phyloP scores from a whole-genome alignment of 2,888 invertebrate species.

The Cabera pusaria region DNA sequence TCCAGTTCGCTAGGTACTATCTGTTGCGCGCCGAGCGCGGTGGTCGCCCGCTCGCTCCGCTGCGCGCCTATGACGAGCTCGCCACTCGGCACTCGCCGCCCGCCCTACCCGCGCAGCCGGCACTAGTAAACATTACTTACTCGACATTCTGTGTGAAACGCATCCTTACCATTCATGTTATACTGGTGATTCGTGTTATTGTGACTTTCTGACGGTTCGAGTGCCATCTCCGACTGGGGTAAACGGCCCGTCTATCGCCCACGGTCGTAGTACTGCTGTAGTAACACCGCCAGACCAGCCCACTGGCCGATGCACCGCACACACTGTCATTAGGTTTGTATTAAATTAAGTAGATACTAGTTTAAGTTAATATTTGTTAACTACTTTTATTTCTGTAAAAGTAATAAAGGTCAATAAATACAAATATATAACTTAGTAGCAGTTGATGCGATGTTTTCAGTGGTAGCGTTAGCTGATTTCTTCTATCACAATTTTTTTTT shows the following conservation, averaged over 20 bases:
- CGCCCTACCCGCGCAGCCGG: constrained; percentile 52
- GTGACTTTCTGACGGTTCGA: constrained; percentile 48
- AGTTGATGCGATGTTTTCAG: no score
- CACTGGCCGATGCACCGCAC: constrained; percentile 55
- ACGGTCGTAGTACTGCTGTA: constrained; percentile 67
- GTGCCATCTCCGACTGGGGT: constrained; percentile 44
- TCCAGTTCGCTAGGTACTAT: constrained; percentile 57
- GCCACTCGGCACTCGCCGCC: constrained; percentile 46
- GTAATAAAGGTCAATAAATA: no score
- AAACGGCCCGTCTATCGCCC: constrained; percentile 65
- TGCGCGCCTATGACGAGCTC: constrained; percentile 25
- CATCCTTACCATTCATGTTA: constrained; percentile 23
- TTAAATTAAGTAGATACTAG: no score
- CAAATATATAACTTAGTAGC: no score
- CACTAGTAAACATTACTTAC: constrained; percentile 37
- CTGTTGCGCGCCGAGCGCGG: constrained; percentile 76
- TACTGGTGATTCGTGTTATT: constrained; percentile 38
- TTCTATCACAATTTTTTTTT: constrained; percentile 3
- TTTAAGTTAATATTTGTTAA: no score
- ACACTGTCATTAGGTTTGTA: no score
- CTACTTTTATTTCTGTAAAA: no score
- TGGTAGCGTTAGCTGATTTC: constrained; percentile 14
- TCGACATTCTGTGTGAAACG: constrained; percentile 36
- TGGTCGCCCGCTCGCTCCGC: constrained; percentile 56
- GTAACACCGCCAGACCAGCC: constrained; percentile 55